phyloP scores from a whole-genome alignment of 2,888 invertebrate species.

The Punctoribates punctum region DNA sequence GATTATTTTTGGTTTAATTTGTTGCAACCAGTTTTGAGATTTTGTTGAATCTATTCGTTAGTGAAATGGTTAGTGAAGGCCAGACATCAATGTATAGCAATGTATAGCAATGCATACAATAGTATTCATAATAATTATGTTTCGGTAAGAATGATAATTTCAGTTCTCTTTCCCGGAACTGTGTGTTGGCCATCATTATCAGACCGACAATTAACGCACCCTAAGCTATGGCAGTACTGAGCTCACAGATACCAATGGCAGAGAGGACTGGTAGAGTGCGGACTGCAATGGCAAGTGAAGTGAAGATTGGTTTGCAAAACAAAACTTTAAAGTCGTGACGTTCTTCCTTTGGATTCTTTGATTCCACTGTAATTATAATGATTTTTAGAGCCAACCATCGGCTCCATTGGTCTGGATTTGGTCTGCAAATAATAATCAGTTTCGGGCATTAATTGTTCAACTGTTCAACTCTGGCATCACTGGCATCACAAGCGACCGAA shows the following conservation, averaged over 20 bases:
- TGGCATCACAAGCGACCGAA: neutral
- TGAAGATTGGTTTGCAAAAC: conserved; percentile 30
- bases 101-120: too few relatives aligned
- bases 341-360: conserved; percentile 26
- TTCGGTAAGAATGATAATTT: conserved; percentile 35
- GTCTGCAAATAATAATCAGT: conserved; percentile 30
- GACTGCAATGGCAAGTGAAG: conserved; percentile 24
- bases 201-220: conserved; percentile 36
- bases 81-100: neutral
- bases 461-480: conserved; percentile 1
- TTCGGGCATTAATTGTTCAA: conserved; percentile 30
- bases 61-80: conserved; percentile 1
- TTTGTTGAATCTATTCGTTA: neutral
- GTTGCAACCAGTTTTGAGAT: neutral
- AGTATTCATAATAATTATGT: conserved; percentile 37
- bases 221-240: neutral
- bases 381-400: neutral
- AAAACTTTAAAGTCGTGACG: conserved; percentile 34
- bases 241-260: neutral
- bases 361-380: conserved; percentile 34
- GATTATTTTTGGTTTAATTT: neutral
- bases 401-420: conserved; percentile 21
- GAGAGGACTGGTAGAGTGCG: neutral
- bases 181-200: conserved; percentile 30
- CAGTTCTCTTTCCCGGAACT: conserved; percentile 31